These are phyloP conservation scores for Synanthedon andrenaeformis DNA, from an alignment of 2,888 invertebrate genomes.

Conservation along the genomic window DNA sequence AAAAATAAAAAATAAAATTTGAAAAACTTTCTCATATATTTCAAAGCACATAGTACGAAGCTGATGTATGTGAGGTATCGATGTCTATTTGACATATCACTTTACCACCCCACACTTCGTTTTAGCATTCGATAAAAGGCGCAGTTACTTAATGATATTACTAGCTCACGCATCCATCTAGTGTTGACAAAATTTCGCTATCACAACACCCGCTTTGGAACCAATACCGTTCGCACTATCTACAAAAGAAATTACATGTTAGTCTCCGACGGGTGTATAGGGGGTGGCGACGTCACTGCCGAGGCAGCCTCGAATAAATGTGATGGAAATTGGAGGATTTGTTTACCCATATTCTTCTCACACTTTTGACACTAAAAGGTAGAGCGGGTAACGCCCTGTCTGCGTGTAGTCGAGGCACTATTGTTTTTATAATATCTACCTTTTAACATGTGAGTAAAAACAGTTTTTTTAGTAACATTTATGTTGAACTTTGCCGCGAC, in stretches of 20 bases:
- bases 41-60: neutral
- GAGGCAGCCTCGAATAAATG: constrained; percentile 61
- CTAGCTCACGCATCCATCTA: constrained; percentile 35
- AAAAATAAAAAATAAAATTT: too few relatives aligned
- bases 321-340: constrained; percentile 72
- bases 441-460: constrained; percentile 2
- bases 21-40: too few relatives aligned
- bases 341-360: constrained; percentile 71
- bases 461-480: constrained; percentile 13
- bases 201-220: constrained; percentile 34
- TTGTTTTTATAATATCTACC: constrained; percentile 28
- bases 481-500: too few relatives aligned
- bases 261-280: constrained; percentile 30
- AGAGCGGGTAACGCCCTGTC: constrained; percentile 26
- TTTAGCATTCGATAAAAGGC: constrained; percentile 14
- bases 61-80: neutral
- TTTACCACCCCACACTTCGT: constrained; percentile 17
- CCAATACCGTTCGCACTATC: constrained; percentile 59
- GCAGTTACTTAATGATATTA: constrained; percentile 36
- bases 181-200: constrained; percentile 47
- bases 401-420: constrained; percentile 21
- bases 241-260: constrained; percentile 63
- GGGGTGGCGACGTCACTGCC: constrained; percentile 40
- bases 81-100: constrained; percentile 17
- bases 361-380: constrained; percentile 71